phyloP scores from a whole-genome alignment of 2,888 invertebrate species.

The Hirtodrosophila trivittata region DNA sequence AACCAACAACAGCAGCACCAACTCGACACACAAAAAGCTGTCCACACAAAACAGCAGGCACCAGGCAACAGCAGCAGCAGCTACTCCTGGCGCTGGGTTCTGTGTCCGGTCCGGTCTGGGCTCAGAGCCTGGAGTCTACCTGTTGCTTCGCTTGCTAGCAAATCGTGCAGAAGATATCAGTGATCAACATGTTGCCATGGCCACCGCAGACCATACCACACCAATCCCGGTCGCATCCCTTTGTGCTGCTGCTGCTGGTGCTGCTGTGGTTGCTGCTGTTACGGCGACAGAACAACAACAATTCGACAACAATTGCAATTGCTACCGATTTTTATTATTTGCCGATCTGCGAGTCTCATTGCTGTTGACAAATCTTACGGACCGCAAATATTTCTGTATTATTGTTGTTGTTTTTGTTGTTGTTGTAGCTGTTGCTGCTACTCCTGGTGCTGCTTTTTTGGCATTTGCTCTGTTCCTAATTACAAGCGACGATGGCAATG shows the following conservation, averaged over 20 bases:
- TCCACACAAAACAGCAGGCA: conserved; percentile 58
- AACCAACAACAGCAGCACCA: conserved; percentile 62
- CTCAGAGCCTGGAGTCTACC: conserved; percentile 49
- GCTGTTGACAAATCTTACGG: conserved; percentile 54
- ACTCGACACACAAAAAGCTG: conserved; percentile 50
- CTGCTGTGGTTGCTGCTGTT: conserved; percentile 19
- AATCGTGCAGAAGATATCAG: conserved; percentile 75
- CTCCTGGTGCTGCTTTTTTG: conserved; percentile 35
- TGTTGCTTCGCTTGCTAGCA: conserved; percentile 58
- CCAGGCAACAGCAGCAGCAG: conserved; percentile 33
- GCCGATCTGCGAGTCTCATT: conserved; percentile 39
- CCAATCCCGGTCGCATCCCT: conserved; percentile 51
- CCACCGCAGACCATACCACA: conserved; percentile 29
- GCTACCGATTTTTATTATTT: conserved; percentile 78
- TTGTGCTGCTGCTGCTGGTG: conserved; percentile 47
- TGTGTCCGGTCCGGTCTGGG: not conserved
- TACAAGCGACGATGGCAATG: conserved; percentile 39
- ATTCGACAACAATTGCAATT: conserved; percentile 75
- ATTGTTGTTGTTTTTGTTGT: conserved; percentile 27
- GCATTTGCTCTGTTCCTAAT: conserved; percentile 64
- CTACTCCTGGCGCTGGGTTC: conserved; percentile 32
- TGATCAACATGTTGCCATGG: conserved; percentile 72
- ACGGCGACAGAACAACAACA: conserved; percentile 43
- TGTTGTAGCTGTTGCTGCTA: conserved; percentile 17
- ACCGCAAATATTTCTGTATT: conserved; percentile 17